Evolutionary conservation across 1,140 invertebrate genomes (phyloP), one percentile per base, ranked within the genome.

Genomic region (Riptortus pedestris): DNA sequence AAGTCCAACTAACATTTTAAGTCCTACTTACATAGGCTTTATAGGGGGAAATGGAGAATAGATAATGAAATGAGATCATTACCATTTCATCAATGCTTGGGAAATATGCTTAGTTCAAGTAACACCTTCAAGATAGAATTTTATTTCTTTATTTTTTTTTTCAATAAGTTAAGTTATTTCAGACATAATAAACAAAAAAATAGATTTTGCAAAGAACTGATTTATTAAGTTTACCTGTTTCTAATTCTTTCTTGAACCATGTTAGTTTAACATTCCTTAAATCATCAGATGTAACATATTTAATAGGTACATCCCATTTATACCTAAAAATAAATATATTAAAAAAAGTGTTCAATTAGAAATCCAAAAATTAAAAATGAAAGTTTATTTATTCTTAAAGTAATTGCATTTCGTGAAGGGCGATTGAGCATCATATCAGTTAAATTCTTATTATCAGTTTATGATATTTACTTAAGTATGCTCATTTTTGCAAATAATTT

Each of bases 301-400:
- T 87, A 5, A 95, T 79, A 9, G 89, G 88, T 38, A 95, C 81
- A 52, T 84, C 88, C 90, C 91, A 95, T 68, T 81, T 83, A 70
- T 88, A 87, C 65, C 84, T 86, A 67, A 65, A 79, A 76, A 68
- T 66, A 60, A 60, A 60, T 7, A 64, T 62, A 31, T 12, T n/a
- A n/a, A n/a, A n/a, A n/a, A n/a, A n/a, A n/a, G n/a, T n/a, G n/a
- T n/a, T n/a, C n/a, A n/a, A 20, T 28, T 28, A 55, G 27, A 20
- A 18, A 55, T 4, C 20, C 24, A 52, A 63, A 4, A 31, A 28
- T n/a, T 16, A 33, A 27, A 60, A 62, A 51, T 51, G 18, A 18
- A 20, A 51, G 7, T 18, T 24, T 9, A 9, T 20, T 51, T 51
- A 51, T 51, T 51, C n/a, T 24, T 20, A 51, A n/a, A n/a, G 18